A percentile compares a stretch with the other conserved stretches of the same genome.
Conservation (phyloP, 2,797 vertebrate genomes). For the Gymnopithys bicolor region DNA sequence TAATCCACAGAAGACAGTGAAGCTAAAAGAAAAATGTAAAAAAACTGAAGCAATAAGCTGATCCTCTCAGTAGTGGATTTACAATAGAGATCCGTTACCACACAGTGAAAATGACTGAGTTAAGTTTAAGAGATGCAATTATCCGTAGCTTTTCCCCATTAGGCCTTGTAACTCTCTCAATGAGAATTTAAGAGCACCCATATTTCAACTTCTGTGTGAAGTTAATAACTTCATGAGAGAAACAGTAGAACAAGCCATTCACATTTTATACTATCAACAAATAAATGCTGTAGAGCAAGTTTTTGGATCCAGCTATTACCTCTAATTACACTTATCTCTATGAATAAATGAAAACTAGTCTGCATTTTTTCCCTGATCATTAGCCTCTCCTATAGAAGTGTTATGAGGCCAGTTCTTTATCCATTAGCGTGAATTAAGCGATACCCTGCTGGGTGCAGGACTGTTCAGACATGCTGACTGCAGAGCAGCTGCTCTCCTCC, state of each 20-base stretch:
- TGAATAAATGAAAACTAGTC: slow-evolving; percentile 44
- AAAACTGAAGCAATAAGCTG: not conserved
- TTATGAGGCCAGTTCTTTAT: slow-evolving; percentile 26
- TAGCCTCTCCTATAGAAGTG: slow-evolving; percentile 9
- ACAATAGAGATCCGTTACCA: not conserved
- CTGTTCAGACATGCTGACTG: slow-evolving; percentile 47
- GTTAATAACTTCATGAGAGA: slow-evolving; percentile 30
- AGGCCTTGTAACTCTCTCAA: not conserved
- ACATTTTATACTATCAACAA: slow-evolving; percentile 32
- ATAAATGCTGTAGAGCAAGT: slow-evolving; percentile 17
- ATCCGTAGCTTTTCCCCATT: slow-evolving; percentile 28
- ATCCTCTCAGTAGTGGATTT: not conserved
- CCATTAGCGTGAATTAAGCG: not conserved
- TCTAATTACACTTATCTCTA: slow-evolving; percentile 50
- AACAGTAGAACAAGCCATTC: slow-evolving; percentile 2
- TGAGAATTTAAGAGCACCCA: not conserved
- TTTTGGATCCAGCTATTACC: slow-evolving; percentile 41
- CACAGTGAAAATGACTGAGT: not conserved
- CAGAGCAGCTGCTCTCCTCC: slow-evolving; percentile 57
- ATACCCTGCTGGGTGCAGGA: slow-evolving; percentile 38
- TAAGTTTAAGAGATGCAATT: slow-evolving; percentile 2
- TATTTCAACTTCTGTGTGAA: slow-evolving; percentile 15
- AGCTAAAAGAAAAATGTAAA: not conserved
- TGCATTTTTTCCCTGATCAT: slow-evolving; percentile 45
- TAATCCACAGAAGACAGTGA: not conserved